Evolutionary conservation across 2,888 invertebrate species (phyloP), one percentile per base, ranked within the genome.

Genomic region (Rutpela maculata): DNA sequence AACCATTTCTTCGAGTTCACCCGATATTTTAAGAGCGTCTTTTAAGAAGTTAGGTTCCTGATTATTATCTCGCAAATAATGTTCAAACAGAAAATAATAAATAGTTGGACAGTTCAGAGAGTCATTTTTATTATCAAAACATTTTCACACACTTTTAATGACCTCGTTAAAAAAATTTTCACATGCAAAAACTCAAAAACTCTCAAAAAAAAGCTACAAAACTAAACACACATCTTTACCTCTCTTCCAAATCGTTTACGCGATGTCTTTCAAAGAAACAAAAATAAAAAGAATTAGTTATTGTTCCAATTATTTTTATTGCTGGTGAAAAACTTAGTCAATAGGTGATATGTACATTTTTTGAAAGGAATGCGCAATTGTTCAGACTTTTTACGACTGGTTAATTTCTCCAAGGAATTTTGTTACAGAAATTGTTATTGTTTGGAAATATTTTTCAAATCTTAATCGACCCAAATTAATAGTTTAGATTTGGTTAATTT

Each of bases 261-360:
- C 71, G 75, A 15, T 72, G 76, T 76, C 79, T 80, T 80, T 67
- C 72, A 78, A 80, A 76, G 55, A 72, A 74, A 72, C 77, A 75
- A 75, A 63, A 76, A 35, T 56, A 73, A 62, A n/a, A 74, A 43
- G 3, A 31, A 56, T 66, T 71, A 63, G 31, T 60, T 63, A 19
- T 56, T 17, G 50, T 6, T 15, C 0, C 4, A n/a, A 15, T 43
- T 12, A 50, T 15, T 50, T 50, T 50, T n/a, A 50, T 50, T 50
- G 6, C 4, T 19, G 50, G 67, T 68, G 67, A 69, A 69, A 69
- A 56, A 65, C 38, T 43, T 38, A 43, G 65, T 65, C 35, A 65
- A 26, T 68, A 56, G 56, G 67, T 68, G 67, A n/a, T 50, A 15
- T n/a, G 50, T 50, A 50, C 50, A 50, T 50, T n/a, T 50, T 50